Evolutionary conservation across 2,113 vertebrate genomes (phyloP), one percentile per base, ranked within the genome.

Genomic region (Coracopsis vasa): DNA sequence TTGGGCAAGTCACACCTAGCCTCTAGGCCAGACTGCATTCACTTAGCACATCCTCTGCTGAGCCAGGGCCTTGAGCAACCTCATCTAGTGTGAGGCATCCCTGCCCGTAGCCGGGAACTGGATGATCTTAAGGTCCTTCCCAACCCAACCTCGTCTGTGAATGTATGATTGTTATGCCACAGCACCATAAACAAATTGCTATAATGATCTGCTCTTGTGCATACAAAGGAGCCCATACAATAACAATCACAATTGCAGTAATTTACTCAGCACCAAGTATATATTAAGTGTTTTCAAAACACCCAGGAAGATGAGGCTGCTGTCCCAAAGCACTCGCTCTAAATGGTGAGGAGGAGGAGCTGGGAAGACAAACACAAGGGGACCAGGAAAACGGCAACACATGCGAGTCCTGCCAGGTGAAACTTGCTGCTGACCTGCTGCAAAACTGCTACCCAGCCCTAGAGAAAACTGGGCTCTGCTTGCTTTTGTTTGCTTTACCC

Each of bases 211-310:
- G n/a, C 35, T 65, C 66, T 71, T 25, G 64, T 42, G 54, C 8
- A 5, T n/a, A 61, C 65, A 60, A 35, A 84, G 39, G 50, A 33
- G 24, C 47, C 48, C 73, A 77, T 37, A 27, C 64, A 93, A n/a
- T 39, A 86, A 44, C 9, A 94, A 65, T 3, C 77, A 73, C 14
- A 62, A 27, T 8, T 71, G 51, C 71, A 69, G 51, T 65, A 24
- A 94, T 92, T 74, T 69, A 47, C 62, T 85, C 61, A 60, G 56
- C 86, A 94, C 80, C 70, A 81, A 83, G 67, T 18, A 41, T 1
- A 11, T 6, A 56, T 33, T 58, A 66, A 91, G 71, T 35, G 53
- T 56, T 85, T 93, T 39, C 87, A 77, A 90, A 95, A 80, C 71
- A 81, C 33, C 15, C 65, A 58, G 81, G 70, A 93, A 92, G 74